These are phyloP conservation scores for Neoascia interrupta DNA, from an alignment of 2,888 invertebrate species.

Conservation along the genomic window DNA sequence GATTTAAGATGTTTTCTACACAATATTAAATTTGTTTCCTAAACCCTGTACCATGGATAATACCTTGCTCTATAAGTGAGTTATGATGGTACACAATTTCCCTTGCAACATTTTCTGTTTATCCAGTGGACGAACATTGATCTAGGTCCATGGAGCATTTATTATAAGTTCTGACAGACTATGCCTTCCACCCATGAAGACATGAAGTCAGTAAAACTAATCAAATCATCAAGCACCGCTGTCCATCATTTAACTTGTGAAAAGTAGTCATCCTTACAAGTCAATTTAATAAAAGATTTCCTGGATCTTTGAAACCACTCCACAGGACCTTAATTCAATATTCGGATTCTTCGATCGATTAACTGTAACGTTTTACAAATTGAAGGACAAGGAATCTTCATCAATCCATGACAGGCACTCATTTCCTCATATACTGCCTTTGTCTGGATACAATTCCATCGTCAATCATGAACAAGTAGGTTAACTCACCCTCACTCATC, in stretches of 20 bases:
- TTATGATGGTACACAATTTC: too few relatives aligned
- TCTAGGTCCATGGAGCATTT: too few relatives aligned
- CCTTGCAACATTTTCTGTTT: too few relatives aligned
- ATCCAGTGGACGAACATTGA: too few relatives aligned
- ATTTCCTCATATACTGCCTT: background rate
- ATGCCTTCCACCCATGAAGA: too few relatives aligned
- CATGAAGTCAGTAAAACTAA: too few relatives aligned
- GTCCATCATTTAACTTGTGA: background rate
- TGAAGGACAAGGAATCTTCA: background rate
- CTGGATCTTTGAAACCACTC: too few relatives aligned
- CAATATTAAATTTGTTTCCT: too few relatives aligned
- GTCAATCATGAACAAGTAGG: constrained; percentile 9
- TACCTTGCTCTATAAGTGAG: too few relatives aligned
- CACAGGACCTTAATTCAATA: constrained; percentile 34
- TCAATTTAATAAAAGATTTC: constrained; percentile 25
- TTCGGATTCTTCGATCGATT: constrained; percentile 12
- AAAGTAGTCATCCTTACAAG: constrained; percentile 1
- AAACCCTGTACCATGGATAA: too few relatives aligned
- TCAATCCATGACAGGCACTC: background rate
- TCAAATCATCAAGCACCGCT: background rate
- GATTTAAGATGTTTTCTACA: too few relatives aligned
- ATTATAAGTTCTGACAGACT: too few relatives aligned
- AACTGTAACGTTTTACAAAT: background rate
- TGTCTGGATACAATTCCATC: constrained; percentile 1
- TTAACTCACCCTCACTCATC: background rate